Percentiles rank a stretch among this genome's conserved stretches.
These are phyloP conservation scores for Eremobia ochroleuca DNA, from an alignment of 2,888 invertebrate genomes.

Conservation along the genomic window DNA sequence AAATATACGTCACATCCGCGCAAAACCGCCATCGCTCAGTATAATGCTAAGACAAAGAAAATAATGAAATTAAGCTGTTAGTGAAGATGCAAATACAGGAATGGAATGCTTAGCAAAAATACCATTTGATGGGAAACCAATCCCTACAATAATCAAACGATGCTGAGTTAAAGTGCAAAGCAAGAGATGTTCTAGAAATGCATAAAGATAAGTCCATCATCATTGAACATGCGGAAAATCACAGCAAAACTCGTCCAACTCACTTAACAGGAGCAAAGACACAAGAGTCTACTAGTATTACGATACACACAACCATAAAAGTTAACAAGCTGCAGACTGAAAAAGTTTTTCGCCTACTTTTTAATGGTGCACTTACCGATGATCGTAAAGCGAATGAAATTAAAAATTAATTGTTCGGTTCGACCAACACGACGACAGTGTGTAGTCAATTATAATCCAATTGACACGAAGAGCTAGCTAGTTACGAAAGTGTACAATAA, in stretches of 20 bases:
- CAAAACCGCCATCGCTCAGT: too few relatives aligned
- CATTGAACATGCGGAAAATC: conserved; percentile 16
- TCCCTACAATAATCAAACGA: not conserved
- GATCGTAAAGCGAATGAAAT: conserved; percentile 32
- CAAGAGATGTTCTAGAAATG: not conserved
- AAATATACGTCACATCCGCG: too few relatives aligned
- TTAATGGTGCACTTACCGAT: conserved; percentile 11
- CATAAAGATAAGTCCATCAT: not conserved
- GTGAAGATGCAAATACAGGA: conserved; percentile 2
- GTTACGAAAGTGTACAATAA: conserved; percentile 88
- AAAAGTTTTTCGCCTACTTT: conserved; percentile 30
- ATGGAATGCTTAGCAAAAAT: too few relatives aligned
- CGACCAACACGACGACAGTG: conserved; percentile 61
- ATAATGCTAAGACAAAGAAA: too few relatives aligned
- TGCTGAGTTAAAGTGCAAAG: not conserved
- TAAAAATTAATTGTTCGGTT: conserved; percentile 38
- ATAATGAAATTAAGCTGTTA: not conserved
- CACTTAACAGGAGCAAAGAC: conserved; percentile 33
- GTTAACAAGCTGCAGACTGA: conserved; percentile 42
- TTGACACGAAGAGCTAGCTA: conserved; percentile 85
- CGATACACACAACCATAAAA: conserved; percentile 67
- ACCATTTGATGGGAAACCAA: not conserved
- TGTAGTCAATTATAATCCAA: conserved; percentile 75
- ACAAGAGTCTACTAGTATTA: conserved; percentile 53
- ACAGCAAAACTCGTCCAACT: conserved; percentile 6